Evolutionary conservation across 2,888 invertebrate species (phyloP).

Genomic region (Lasioglossum vierecki): DNA sequence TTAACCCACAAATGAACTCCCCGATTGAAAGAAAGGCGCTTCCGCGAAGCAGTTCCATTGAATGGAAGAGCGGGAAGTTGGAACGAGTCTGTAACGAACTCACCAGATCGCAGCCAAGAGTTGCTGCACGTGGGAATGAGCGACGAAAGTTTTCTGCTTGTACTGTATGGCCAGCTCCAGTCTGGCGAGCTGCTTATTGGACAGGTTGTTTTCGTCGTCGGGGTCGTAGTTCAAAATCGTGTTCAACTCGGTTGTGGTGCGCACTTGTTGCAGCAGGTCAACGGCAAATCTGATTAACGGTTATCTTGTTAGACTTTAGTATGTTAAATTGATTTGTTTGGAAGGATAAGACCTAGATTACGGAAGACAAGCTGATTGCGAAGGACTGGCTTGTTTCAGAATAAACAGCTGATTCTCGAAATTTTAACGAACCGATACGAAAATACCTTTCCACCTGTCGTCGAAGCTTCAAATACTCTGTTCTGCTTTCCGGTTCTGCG

Average conservation of each 20-base stretch:
- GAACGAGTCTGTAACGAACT: conserved; percentile 33
- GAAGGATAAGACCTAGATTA: background rate
- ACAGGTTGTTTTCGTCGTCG: conserved; percentile 88
- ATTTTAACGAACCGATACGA: too few species aligned
- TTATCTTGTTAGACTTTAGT: background rate
- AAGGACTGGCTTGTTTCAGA: too few species aligned
- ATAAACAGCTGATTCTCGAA: too few species aligned
- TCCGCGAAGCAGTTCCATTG: background rate
- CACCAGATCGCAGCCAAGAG: conserved; percentile 94
- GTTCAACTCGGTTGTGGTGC: conserved; percentile 96
- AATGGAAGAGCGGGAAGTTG: conserved; percentile 5
- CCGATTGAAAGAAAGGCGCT: background rate
- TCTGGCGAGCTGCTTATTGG: conserved; percentile 86
- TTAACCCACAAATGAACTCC: background rate
- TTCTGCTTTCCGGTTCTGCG: conserved; percentile 96
- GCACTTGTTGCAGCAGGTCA: conserved; percentile 94
- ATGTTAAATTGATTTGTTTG: background rate
- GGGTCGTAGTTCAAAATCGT: conserved; percentile 97
- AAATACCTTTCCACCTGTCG: conserved; percentile 90
- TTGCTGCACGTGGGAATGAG: conserved; percentile 98
- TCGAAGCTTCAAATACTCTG: conserved; percentile 94
- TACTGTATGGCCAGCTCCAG: conserved; percentile 96
- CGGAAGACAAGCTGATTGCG: background rate
- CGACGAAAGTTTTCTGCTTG: conserved; percentile 98
- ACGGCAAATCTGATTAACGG: conserved; percentile 89